phyloP scores from a whole-genome alignment of 2,797 vertebrate genomes.

The Netta rufina region DNA sequence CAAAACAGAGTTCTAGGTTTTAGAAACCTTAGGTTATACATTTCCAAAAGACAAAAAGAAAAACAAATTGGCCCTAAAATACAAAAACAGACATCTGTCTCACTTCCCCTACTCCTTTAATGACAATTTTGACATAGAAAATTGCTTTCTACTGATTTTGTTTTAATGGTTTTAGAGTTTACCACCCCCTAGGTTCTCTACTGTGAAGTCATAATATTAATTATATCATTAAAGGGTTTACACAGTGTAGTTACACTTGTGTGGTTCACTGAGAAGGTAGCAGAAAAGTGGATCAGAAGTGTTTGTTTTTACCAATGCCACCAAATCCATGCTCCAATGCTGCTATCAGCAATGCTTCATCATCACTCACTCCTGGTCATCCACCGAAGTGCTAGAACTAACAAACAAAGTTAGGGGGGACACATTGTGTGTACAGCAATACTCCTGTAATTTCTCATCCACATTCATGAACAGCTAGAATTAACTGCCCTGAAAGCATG shows the following conservation, averaged over 20 bases:
- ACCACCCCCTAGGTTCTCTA: neutral
- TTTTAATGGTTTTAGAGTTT: neutral
- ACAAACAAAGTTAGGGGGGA: accelerated
- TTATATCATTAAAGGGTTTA: neutral
- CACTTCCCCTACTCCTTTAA: neutral
- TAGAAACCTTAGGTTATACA: neutral
- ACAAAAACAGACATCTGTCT: neutral
- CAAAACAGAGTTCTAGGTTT: neutral
- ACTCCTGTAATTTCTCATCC: neutral
- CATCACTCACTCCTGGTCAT: neutral
- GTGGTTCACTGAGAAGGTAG: neutral
- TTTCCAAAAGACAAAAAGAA: neutral
- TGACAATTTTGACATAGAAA: neutral
- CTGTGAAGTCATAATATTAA: neutral
- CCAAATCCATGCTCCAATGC: neutral
- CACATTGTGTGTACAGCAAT: neutral
- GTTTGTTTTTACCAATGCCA: neutral
- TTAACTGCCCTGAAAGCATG: neutral
- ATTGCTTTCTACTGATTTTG: neutral
- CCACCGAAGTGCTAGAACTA: neutral
- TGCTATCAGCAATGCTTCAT: neutral
- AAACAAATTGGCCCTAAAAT: neutral
- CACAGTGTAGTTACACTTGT: neutral
- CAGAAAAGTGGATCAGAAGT: neutral
- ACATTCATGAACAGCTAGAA: neutral